Base-by-base conservation (phyloP, 2,888 invertebrate species). In the Atrina japonica region DNA sequence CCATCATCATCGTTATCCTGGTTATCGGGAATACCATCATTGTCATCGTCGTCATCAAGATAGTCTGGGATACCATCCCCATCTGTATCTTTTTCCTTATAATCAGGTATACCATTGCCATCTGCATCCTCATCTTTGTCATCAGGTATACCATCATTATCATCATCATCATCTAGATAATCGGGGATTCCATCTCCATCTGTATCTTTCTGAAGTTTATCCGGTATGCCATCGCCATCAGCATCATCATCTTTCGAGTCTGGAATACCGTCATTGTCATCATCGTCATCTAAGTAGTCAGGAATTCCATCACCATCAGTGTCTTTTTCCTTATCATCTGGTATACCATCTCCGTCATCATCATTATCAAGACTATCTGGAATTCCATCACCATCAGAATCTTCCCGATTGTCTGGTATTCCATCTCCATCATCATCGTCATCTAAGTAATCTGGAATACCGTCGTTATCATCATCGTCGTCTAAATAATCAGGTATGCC, bases 291-390 rank as follows among this genome's bases (percentile, higher is more conserved):
- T 27, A 81, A 66, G 30, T 79, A 49, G 27, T 77, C 64, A 50
- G 83, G 81, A n/a, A 79, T 79, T 14, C 83, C 73, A 70, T 86
- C 83, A 18, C 82, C 78, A 16, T 84, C 83, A 21, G 56, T 29
- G 21, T 70, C 70, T 6, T 84, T 77, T 35, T 86, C 84, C 40
- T 77, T 43, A 35, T 80, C 60, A 70, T 87, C 86, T 21, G 86
- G 86, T 47, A 88, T 86, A n/a, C 88, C 88, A 77, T 90, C 89
- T 6, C 86, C 86, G 73, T 88, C 86, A 76, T 84, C 80, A 75
- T 86, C 86, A 60, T 85, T 78, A 65, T 87, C 87, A 7, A 81
- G 60, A 47, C 84, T 65, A 61, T 86, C 83, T 5, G 85, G 85
- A 61, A 88, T 85, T 14, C 81, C 81, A 65, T 84, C 83, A 45